Conservation (phyloP, 2,113 vertebrate genomes). For the Eidolon helvum region DNA sequence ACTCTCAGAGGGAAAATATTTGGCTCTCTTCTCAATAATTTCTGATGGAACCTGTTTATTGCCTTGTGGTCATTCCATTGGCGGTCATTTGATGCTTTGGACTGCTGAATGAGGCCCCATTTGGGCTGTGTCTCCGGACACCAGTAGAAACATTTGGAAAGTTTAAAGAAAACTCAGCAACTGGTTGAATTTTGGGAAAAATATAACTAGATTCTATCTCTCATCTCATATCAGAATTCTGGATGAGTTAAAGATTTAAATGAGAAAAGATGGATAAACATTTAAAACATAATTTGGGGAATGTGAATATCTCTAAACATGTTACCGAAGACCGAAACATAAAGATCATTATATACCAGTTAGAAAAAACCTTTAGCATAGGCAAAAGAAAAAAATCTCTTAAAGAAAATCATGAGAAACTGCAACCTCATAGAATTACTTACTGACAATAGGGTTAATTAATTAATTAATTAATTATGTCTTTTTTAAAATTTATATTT, state of each 20-base stretch:
- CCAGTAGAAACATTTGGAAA: conserved; percentile 43
- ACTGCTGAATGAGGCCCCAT: conserved; percentile 21
- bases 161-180: conserved; percentile 12
- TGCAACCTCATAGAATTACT: background rate
- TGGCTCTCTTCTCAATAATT: conserved; percentile 61
- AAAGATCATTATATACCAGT: background rate
- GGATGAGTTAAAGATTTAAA: conserved; percentile 9
- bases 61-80: conserved; percentile 57
- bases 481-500: no score
- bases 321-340: background rate
- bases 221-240: conserved; percentile 2
- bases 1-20: conserved; percentile 66
- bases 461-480: no score
- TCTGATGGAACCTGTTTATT: conserved; percentile 70
- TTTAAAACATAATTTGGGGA: background rate
- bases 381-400: background rate
- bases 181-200: background rate
- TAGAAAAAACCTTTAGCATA: background rate
- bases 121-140: conserved; percentile 15
- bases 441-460: background rate
- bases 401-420: conserved; percentile 2
- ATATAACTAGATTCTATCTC: background rate
- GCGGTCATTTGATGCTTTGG: conserved; percentile 52
- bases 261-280: background rate
- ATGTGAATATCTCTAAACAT: background rate